A percentile compares a stretch with the other conserved stretches of the same genome.
Evolutionary conservation across 2,888 invertebrate genomes (phyloP).

Genomic region (Alentia gelatinosa): DNA sequence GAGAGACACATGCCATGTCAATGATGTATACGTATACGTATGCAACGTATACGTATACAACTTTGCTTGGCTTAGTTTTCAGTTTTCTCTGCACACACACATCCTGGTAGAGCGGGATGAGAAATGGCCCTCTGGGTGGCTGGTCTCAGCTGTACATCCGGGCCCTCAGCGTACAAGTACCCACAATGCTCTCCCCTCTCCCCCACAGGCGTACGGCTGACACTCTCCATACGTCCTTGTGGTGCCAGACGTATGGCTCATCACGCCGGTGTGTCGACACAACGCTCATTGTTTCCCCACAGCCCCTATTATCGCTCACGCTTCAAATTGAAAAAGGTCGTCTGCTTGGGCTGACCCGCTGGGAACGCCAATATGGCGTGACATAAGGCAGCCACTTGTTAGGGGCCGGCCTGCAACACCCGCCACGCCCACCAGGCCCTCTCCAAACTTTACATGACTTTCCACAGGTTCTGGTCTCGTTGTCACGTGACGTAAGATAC

Average conservation of each 20-base stretch:
- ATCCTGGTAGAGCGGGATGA: too few species aligned
- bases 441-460: neutral
- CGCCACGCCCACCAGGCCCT: neutral
- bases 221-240: neutral
- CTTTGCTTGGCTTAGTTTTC: too few species aligned
- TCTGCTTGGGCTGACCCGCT: conserved; percentile 13
- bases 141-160: neutral
- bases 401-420: neutral
- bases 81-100: too few species aligned
- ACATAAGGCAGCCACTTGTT: conserved; percentile 22
- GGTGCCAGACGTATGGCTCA: neutral
- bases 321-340: conserved; percentile 20
- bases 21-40: too few species aligned
- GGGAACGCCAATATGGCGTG: conserved; percentile 21
- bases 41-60: too few species aligned
- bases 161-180: neutral
- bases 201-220: neutral
- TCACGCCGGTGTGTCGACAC: neutral
- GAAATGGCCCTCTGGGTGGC: neutral
- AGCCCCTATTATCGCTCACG: neutral
- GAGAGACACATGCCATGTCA: too few species aligned
- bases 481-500: neutral
- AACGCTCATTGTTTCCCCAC: neutral
- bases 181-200: neutral
- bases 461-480: neutral